Base-by-base conservation (phyloP, 2,797 vertebrate species). In the Sebastes umbrosus region DNA sequence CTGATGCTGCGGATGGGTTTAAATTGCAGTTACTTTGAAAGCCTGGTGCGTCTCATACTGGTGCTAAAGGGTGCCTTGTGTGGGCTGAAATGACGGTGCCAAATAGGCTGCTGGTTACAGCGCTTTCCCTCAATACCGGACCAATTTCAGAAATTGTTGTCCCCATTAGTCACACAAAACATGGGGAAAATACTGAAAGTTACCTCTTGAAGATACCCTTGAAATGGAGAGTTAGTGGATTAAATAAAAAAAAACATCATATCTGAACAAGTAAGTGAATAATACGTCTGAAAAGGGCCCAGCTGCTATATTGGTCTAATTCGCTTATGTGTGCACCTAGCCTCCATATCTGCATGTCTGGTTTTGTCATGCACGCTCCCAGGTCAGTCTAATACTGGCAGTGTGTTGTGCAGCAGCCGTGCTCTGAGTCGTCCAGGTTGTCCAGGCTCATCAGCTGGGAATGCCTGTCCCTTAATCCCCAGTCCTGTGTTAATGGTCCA, bases 401-500 rank as follows among this genome's bases (percentile, higher is more conserved):
- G 39, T 20, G 57, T 20, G 25, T 5, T 79, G 83, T 59, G 63
- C 73, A 82, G 64, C 24, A 16, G 55, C 74, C 11, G 16, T 34
- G 54, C 83, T 77, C 83, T 78, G 82, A 87, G 73, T 67, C 3
- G 65, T 74, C 83, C 85, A 89, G 92, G 90, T 91, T 91, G 78
- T 75, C 86, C 52, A 6, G 79, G 84, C 86, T 92, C 75, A 77
- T 87, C 81, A 55, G 80, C 74, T 54, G 74, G 71, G 65, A 83
- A 62, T 79, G 84, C 77, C 65, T 79, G 84, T 87, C 81, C 79
- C 83, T 79, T 87, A 85, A 81, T 90, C 88, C 85, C 68, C 66
- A 5, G 80, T 77, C 69, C 78, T 73, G 83, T 78, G 86, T 80
- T 95, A 94, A 94, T 92, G 92, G 86, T 72, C 69, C 70, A 32